Percentiles rank a stretch among this genome's conserved stretches.
Evolutionary conservation across 2,888 invertebrate genomes (phyloP).

Genomic region (Megastigmus dorsalis): DNA sequence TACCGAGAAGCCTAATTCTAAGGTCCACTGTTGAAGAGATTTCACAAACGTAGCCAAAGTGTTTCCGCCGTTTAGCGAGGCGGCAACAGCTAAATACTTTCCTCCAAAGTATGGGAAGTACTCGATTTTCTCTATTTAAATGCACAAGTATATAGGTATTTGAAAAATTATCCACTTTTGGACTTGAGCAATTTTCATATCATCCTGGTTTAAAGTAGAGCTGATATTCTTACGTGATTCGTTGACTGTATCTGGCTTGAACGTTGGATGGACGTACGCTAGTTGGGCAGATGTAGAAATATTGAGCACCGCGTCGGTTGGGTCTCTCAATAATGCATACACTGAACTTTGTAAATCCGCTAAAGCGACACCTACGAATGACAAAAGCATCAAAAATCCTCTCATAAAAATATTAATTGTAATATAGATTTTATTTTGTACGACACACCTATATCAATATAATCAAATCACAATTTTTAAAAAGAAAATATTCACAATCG

Average conservation of each 20-base stretch:
- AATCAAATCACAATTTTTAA: too few relatives aligned
- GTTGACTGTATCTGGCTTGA: slow-evolving; percentile 74
- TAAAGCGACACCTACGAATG: slow-evolving; percentile 79
- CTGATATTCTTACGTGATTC: slow-evolving; percentile 59
- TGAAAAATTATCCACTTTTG: too few relatives aligned
- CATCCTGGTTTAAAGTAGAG: too few relatives aligned
- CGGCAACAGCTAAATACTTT: slow-evolving; percentile 87
- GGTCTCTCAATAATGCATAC: slow-evolving; percentile 81
- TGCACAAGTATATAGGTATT: too few relatives aligned
- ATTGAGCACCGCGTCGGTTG: slow-evolving; percentile 84
- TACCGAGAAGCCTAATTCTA: slow-evolving; percentile 84
- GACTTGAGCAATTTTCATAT: too few relatives aligned
- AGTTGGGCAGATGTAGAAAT: slow-evolving; percentile 92
- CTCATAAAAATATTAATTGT: background rate
- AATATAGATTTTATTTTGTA: too few relatives aligned
- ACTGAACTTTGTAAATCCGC: slow-evolving; percentile 93
- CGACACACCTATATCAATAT: too few relatives aligned
- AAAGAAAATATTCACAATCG: too few relatives aligned
- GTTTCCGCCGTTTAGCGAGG: slow-evolving; percentile 91
- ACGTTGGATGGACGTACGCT: slow-evolving; percentile 81
- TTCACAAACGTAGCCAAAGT: slow-evolving; percentile 87
- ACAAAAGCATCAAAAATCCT: background rate
- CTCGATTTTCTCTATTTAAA: slow-evolving; percentile 75
- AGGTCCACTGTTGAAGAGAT: slow-evolving; percentile 87
- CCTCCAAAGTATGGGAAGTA: slow-evolving; percentile 86